Evolutionary conservation across 2,797 vertebrate species (phyloP).

Genomic region (Lateolabrax maculatus): DNA sequence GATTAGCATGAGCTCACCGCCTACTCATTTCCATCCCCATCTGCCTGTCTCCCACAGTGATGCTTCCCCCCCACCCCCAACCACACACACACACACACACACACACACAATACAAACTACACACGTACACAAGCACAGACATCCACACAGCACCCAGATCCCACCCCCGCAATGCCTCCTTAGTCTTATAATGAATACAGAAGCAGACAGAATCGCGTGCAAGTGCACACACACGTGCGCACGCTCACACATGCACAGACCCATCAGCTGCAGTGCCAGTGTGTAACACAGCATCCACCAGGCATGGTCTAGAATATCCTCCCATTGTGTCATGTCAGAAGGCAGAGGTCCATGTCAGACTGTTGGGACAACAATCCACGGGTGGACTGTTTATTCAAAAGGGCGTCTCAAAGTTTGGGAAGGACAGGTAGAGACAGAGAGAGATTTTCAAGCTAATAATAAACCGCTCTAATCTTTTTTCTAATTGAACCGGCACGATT

Average conservation of each 20-base stretch:
- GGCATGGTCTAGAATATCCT: constrained; percentile 47
- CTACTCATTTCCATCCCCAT: constrained; percentile 84
- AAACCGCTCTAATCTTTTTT: constrained; percentile 60
- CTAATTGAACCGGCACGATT: constrained; percentile 53
- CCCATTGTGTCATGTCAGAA: constrained; percentile 24
- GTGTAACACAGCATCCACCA: constrained; percentile 42
- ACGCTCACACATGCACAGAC: constrained; percentile 25
- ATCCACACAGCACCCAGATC: constrained; percentile 56
- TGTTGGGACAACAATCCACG: neutral
- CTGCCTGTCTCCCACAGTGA: constrained; percentile 83
- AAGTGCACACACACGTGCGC: neutral
- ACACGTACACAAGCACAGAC: constrained; percentile 44
- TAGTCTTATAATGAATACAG: constrained; percentile 63
- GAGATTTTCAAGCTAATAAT: constrained; percentile 52
- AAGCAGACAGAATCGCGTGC: constrained; percentile 55
- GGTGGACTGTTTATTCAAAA: neutral
- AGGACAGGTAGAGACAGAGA: constrained; percentile 38
- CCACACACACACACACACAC: constrained; percentile 30
- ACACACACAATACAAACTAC: constrained; percentile 18
- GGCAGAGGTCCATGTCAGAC: constrained; percentile 6
- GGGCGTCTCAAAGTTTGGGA: constrained; percentile 26
- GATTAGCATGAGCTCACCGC: constrained; percentile 83
- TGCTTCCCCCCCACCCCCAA: constrained; percentile 51
- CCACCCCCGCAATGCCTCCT: constrained; percentile 62
- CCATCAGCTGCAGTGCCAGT: constrained; percentile 25